Evolutionary conservation across 2,113 vertebrate genomes (phyloP), one percentile per base, ranked within the genome.

Genomic region (Prochilodus magdalenae): DNA sequence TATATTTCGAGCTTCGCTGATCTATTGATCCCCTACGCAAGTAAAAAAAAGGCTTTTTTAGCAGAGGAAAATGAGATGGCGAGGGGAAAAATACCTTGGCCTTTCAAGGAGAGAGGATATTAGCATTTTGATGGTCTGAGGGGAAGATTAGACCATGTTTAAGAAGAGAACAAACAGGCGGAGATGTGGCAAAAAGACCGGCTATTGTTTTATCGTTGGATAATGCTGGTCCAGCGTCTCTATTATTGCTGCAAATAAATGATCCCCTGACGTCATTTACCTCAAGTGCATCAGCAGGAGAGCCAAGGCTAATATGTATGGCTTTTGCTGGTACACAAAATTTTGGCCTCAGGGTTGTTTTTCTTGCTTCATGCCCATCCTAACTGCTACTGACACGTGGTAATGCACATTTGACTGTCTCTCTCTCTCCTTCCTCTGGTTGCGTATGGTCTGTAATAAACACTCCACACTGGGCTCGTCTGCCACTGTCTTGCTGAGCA

Each of bases 1-100:
- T 94, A 92, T 89, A 92, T 91, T 91, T 93, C 90, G 89, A 91
- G 93, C 88, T 89, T 89, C 89, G 89, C 90, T 91, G 92, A 94
- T 89, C 87, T 92, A 94, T 94, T 87, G 93, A 95, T 94, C 90
- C 81, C 24, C 60, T 49, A 79, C 80, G 83, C 82, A 89, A 87
- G 87, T 88, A 88, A 89, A 86, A 92, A 91, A 90, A 85, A 89
- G 91, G 84, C 90, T 90, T 75, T 81, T 92, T 93, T 86, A 88
- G 51, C 81, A 89, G 82, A 85, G 86, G 88, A 77, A 88, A 88
- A 91, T 90, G 87, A 92, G 87, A 88, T 59, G 57, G 57, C 24
- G 14, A 20, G 89, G 83, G 86, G 74, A 87, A 87, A 89, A 92
- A 84, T 63, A 29, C 29, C 84, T 81, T 83, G 85, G 86, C 86